phyloP scores from a whole-genome alignment of 2,797 vertebrate species.

The Oreonectes daqikongensis region DNA sequence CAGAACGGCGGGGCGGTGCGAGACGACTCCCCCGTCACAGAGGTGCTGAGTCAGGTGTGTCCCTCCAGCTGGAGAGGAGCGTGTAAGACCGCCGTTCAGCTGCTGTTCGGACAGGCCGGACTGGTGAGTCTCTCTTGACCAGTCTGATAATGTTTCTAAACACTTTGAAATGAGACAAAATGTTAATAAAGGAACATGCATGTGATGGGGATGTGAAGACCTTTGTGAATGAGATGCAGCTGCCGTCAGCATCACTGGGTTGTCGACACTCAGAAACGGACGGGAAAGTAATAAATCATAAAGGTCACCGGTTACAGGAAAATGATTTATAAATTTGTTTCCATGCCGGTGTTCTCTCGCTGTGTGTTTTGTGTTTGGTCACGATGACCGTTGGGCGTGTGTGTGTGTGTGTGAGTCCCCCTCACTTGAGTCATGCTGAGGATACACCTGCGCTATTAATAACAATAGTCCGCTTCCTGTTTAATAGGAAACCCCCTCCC shows the following conservation, averaged over 20 bases:
- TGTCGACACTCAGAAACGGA: background rate
- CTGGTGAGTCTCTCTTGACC: slow-evolving; percentile 82
- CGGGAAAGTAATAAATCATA: too few species aligned
- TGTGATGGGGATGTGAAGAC: too few species aligned
- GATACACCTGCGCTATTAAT: slow-evolving; percentile 85
- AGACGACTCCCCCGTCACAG: slow-evolving; percentile 91
- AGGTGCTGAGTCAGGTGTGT: slow-evolving; percentile 97
- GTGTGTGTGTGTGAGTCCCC: slow-evolving; percentile 18
- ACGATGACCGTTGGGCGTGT: slow-evolving; percentile 47
- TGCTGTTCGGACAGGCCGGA: slow-evolving; percentile 96
- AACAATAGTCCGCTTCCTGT: slow-evolving; percentile 83
- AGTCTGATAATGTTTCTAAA: too few species aligned
- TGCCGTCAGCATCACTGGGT: background rate
- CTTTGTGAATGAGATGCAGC: too few species aligned
- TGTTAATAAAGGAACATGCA: background rate
- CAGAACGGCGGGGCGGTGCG: slow-evolving; percentile 87
- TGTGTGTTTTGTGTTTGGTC: slow-evolving; percentile 49
- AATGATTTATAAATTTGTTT: slow-evolving; percentile 54
- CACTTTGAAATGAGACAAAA: too few species aligned
- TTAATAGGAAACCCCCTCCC: slow-evolving; percentile 78
- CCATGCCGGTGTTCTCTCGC: slow-evolving; percentile 62
- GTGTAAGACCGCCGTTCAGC: slow-evolving; percentile 97
- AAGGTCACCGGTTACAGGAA: background rate
- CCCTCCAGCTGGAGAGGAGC: slow-evolving; percentile 97
- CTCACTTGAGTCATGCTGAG: slow-evolving; percentile 67